A percentile compares a stretch with the other conserved stretches of the same genome.
phyloP scores from a whole-genome alignment of 2,888 invertebrate genomes.

The Chloroclystis v-ata region DNA sequence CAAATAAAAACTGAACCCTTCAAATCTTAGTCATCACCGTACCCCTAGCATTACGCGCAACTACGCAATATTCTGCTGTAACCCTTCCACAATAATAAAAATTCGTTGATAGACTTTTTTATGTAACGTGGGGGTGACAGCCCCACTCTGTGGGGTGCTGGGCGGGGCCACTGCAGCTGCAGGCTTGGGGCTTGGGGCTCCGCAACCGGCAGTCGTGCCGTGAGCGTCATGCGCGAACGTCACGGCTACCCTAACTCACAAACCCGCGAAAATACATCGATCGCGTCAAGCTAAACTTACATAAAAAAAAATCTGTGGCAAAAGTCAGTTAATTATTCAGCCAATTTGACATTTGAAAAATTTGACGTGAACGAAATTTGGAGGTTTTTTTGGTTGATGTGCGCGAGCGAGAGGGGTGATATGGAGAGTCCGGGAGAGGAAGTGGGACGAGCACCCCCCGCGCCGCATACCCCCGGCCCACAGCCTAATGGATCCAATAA shows the following conservation, averaged over 20 bases:
- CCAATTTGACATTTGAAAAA: slow-evolving; percentile 27
- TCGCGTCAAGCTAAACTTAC: too few relatives aligned
- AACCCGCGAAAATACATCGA: slow-evolving; percentile 28
- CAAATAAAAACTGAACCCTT: slow-evolving; percentile 36
- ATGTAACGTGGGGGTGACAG: slow-evolving; percentile 60
- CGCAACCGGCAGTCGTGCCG: slow-evolving; percentile 63
- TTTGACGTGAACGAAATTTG: slow-evolving; percentile 55
- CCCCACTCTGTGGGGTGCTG: slow-evolving; percentile 54
- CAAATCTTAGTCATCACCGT: slow-evolving; percentile 7
- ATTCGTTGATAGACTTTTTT: slow-evolving; percentile 50
- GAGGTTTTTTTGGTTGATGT: slow-evolving; percentile 67
- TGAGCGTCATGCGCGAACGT: slow-evolving; percentile 58
- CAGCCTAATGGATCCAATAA: slow-evolving; percentile 78
- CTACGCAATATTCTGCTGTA: slow-evolving; percentile 20
- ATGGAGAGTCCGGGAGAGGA: slow-evolving; percentile 75
- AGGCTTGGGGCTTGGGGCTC: slow-evolving; percentile 48
- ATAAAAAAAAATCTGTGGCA: slow-evolving; percentile 5
- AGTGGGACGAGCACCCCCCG: slow-evolving; percentile 65
- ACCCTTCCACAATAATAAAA: slow-evolving; percentile 49
- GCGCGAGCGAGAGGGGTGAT: slow-evolving; percentile 67
- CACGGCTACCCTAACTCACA: slow-evolving; percentile 49
- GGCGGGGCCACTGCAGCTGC: slow-evolving; percentile 73
- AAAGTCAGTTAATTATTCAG: slow-evolving; percentile 20
- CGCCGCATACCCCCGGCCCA: slow-evolving; percentile 61
- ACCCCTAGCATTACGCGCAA: slow-evolving; percentile 29